Evolutionary conservation across 1,140 invertebrate genomes (phyloP).

Genomic region (Octopus bimaculoides): DNA sequence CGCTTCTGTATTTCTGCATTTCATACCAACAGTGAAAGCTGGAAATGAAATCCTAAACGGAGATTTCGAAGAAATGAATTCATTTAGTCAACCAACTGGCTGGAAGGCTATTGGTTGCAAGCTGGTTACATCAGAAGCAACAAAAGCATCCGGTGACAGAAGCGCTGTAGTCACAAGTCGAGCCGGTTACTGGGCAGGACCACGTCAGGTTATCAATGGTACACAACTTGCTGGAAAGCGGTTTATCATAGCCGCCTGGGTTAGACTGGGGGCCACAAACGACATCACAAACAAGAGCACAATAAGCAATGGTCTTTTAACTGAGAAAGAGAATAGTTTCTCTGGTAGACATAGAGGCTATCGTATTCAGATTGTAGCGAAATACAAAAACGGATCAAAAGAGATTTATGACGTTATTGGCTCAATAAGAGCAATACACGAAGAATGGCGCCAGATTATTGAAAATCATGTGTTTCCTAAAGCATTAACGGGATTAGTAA

Average conservation of each 20-base stretch:
- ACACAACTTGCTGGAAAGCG: background rate
- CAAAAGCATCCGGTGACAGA: background rate
- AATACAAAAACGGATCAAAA: background rate
- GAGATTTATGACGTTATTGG: background rate
- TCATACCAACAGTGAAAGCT: too few species aligned
- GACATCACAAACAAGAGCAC: background rate
- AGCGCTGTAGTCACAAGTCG: background rate
- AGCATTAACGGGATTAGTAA: background rate
- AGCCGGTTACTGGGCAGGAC: background rate
- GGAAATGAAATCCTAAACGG: background rate
- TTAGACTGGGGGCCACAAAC: background rate
- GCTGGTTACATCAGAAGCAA: background rate
- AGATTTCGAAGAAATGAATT: background rate
- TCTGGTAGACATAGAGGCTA: background rate
- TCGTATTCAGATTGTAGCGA: background rate
- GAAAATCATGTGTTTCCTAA: background rate
- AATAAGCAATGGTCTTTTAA: too few species aligned
- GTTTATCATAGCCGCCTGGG: background rate
- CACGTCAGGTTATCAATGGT: background rate
- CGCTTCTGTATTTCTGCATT: too few species aligned
- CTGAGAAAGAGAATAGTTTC: too few species aligned
- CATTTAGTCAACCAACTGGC: background rate
- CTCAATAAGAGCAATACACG: background rate
- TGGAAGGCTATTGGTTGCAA: background rate
- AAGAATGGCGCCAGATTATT: background rate